A percentile compares a stretch with the other conserved stretches of the same genome.
These are phyloP conservation scores for Cardinalis cardinalis DNA, from an alignment of 2,113 vertebrate species.

Conservation along the genomic window DNA sequence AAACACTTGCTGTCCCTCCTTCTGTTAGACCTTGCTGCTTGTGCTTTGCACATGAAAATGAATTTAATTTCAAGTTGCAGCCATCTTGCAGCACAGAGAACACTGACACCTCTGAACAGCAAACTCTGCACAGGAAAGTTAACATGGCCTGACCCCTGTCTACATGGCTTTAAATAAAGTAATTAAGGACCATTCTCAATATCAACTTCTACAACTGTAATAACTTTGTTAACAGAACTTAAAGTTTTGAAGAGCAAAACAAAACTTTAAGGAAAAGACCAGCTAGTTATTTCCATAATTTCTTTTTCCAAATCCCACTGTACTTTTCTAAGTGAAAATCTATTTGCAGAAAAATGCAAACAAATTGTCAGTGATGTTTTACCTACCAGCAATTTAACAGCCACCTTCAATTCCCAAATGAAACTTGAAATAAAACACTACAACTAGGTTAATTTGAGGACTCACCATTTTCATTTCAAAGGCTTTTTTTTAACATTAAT, in stretches of 20 bases:
- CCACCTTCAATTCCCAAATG: not conserved
- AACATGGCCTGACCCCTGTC: not conserved
- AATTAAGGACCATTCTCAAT: not conserved
- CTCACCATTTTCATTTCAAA: conserved; percentile 36
- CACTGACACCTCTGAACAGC: not conserved
- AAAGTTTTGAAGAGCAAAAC: not conserved
- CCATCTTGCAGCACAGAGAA: not conserved
- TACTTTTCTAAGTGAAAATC: not conserved
- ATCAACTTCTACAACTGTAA: not conserved
- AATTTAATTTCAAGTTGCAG: not conserved
- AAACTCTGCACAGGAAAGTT: not conserved
- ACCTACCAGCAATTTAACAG: conserved; percentile 3
- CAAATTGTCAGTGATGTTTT: not conserved
- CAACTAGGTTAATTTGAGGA: conserved; percentile 49
- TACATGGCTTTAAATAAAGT: not conserved
- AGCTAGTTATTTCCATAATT: not conserved
- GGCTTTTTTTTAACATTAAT: conserved; percentile 39
- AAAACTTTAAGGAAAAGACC: not conserved
- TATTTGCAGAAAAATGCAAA: not conserved
- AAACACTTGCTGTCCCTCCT: not conserved
- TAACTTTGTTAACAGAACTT: not conserved
- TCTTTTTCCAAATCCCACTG: not conserved
- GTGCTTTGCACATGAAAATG: not conserved
- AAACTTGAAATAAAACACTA: conserved; percentile 37
- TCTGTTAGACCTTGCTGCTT: not conserved